These are phyloP conservation scores for Lineus longissimus DNA, from an alignment of 1,140 invertebrate genomes.

Conservation along the genomic window DNA sequence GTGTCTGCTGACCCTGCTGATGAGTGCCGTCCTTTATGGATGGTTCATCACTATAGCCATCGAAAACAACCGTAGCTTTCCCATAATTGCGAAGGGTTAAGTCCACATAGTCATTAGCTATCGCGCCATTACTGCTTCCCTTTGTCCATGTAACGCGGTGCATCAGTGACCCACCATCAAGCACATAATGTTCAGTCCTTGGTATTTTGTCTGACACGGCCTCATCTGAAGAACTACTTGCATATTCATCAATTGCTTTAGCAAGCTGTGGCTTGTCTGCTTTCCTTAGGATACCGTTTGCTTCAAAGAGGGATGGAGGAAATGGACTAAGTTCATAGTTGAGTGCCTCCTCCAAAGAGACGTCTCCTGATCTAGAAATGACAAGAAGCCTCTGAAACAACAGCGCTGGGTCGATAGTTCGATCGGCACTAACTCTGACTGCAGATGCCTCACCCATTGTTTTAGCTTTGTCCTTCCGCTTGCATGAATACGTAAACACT, in stretches of 20 bases:
- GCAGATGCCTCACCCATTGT: background rate
- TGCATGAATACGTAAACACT: background rate
- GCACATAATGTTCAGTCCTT: background rate
- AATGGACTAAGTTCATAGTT: conserved; percentile 3
- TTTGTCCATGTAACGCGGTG: conserved; percentile 17
- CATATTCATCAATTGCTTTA: conserved; percentile 1
- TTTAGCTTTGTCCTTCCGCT: background rate
- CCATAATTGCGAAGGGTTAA: background rate
- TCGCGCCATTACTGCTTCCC: conserved; percentile 10
- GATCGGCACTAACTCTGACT: background rate
- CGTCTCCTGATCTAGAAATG: background rate
- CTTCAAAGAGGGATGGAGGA: background rate
- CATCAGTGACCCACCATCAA: background rate
- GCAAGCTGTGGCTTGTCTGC: background rate
- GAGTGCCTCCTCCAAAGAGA: background rate
- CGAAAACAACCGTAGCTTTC: conserved; percentile 9
- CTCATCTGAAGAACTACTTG: background rate
- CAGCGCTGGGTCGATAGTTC: background rate
- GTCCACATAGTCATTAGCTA: conserved; percentile 5
- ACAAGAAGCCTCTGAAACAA: conserved; percentile 2
- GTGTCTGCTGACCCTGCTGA: background rate
- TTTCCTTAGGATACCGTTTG: background rate
- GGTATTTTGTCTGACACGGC: background rate
- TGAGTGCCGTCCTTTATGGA: conserved; percentile 15
- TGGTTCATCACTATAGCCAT: conserved; percentile 10